Evolutionary conservation across 2,797 vertebrate genomes (phyloP), one percentile per base, ranked within the genome.

Genomic region (Heliangelus exortis): DNA sequence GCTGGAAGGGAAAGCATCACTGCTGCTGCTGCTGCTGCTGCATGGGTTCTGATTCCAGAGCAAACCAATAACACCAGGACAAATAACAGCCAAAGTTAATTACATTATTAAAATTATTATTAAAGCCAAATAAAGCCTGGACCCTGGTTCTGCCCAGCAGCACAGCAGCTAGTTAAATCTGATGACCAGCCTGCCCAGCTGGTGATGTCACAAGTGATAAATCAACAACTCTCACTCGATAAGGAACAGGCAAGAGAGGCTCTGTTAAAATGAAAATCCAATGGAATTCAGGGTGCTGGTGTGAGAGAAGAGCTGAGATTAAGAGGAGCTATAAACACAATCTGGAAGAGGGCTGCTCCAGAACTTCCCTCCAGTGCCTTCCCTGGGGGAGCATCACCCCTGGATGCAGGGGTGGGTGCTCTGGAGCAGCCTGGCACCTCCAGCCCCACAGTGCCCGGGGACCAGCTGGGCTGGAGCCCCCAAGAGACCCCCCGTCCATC

Each of bases 221-320:
- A 92, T 77, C 94, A 87, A 33, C 61, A 43, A 6, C 62, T 89
- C 59, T 21, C 8, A 3, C 72, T 96, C 63, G 91, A 92, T 93
- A 95, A 92, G 82, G 87, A 71, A 67, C 83, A 85, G 91, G 72
- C 84, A 80, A 89, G 72, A 1, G 1, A 71, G 53, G 87, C 87
- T 93, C 76, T 94, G 96, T 92, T 74, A 87, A 84, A 96, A 92
- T 61, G 31, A 85, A 91, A 92, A 91, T 71, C 78, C 62, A 31
- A 28, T 92, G 87, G 91, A 89, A 95, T 80, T 76, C 34, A 67
- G 72, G 82, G 78, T 23, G 57, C 62, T 71, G 26, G 67, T 47
- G 71, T 66, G 80, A 88, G 80, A 66, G 51, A 78, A 87, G 79
- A 63, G 50, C 68, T 31, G 72, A 50, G 75, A 92, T 78, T 45